Conservation (phyloP, 1,140 invertebrate genomes). For the Heliothis subflexa region DNA sequence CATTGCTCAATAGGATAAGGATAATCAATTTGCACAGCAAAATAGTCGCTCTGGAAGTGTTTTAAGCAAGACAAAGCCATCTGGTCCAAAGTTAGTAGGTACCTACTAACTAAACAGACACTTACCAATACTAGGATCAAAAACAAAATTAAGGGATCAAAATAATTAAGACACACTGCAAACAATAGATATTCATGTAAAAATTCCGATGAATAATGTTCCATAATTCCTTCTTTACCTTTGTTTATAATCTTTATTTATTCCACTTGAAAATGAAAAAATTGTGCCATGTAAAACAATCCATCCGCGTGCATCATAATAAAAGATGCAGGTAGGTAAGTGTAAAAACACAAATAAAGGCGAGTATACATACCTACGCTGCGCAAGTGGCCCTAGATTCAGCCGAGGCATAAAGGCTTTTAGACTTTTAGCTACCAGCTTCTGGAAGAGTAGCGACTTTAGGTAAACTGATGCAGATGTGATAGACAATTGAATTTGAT, state of each 20-base stretch:
- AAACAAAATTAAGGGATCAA: no score
- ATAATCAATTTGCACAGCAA: neutral
- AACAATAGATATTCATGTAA: no score
- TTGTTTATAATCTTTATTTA: no score
- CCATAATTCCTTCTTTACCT: no score
- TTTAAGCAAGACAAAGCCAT: no score
- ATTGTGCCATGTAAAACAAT: neutral
- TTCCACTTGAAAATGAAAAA: no score
- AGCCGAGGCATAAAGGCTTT: constrained; percentile 69
- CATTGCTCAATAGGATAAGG: constrained; percentile 4
- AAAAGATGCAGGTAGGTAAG: constrained; percentile 49
- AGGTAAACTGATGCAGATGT: constrained; percentile 27
- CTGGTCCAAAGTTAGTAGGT: no score
- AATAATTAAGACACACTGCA: no score
- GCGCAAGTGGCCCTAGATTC: constrained; percentile 64
- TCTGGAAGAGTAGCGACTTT: constrained; percentile 51
- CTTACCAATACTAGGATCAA: no score
- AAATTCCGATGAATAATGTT: no score
- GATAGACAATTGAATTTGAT: constrained; percentile 2
- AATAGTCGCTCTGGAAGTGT: neutral
- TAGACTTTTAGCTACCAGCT: constrained; percentile 69
- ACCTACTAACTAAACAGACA: no score
- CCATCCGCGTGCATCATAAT: constrained; percentile 21
- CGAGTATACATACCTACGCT: constrained; percentile 52
- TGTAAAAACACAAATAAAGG: constrained; percentile 54